phyloP scores from a whole-genome alignment of 2,113 vertebrate species.

The Embiotoca jacksoni region DNA sequence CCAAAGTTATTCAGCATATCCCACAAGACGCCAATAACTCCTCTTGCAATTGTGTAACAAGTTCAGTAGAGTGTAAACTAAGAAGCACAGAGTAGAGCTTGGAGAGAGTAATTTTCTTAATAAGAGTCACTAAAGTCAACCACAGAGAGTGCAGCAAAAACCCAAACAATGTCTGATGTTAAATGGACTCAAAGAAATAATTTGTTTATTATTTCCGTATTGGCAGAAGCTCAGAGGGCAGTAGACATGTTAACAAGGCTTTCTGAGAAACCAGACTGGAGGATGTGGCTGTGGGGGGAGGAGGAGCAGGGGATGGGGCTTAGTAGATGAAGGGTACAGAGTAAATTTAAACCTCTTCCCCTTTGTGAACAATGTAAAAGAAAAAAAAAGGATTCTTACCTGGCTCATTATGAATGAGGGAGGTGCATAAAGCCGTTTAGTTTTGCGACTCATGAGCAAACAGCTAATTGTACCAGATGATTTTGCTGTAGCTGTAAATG shows the following conservation, averaged over 20 bases:
- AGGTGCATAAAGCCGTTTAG: neutral
- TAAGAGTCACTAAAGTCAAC: slow-evolving; percentile 42
- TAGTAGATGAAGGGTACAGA: neutral
- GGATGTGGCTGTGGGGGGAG: slow-evolving; percentile 40
- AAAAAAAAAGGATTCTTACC: neutral
- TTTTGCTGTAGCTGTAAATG: no score
- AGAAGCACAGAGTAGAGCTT: neutral
- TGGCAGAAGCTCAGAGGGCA: slow-evolving; percentile 58
- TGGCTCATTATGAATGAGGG: neutral
- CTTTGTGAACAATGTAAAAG: neutral
- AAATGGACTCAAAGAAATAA: slow-evolving; percentile 56
- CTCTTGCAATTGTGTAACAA: slow-evolving; percentile 36
- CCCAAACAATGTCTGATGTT: slow-evolving; percentile 43
- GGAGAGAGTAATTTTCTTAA: slow-evolving; percentile 42
- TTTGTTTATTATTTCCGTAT: slow-evolving; percentile 70
- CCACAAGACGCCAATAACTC: slow-evolving; percentile 9
- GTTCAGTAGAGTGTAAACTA: slow-evolving; percentile 28
- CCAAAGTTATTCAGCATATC: slow-evolving; percentile 54
- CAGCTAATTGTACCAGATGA: neutral
- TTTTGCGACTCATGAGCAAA: neutral
- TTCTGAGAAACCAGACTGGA: slow-evolving; percentile 65
- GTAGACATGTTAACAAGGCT: slow-evolving; percentile 73
- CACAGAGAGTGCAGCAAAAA: neutral
- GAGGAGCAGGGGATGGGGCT: neutral
- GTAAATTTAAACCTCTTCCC: neutral